Conservation (phyloP, 2,888 invertebrate species). For the Myathropa florea region DNA sequence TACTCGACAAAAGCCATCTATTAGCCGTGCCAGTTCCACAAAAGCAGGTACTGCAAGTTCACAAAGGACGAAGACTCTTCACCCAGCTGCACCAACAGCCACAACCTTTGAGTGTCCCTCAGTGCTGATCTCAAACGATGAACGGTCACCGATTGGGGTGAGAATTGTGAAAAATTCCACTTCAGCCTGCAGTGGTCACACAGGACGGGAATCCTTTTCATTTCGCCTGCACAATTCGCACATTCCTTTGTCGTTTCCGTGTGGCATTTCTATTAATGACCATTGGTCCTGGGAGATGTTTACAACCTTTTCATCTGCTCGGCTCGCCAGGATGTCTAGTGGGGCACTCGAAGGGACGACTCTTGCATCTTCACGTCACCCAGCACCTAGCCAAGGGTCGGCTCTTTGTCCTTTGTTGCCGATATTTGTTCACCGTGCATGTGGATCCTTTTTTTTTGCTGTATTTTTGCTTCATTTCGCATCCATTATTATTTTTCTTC, state of each 20-base stretch:
- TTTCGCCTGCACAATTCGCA: slow-evolving; percentile 23
- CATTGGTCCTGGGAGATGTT: slow-evolving; percentile 22
- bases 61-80: neutral
- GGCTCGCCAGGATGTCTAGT: slow-evolving; percentile 66
- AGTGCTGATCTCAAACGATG: too few species aligned
- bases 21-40: slow-evolving; percentile 29
- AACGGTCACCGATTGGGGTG: neutral
- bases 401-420: slow-evolving; percentile 36
- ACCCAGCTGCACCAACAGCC: slow-evolving; percentile 28
- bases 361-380: slow-evolving; percentile 29
- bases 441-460: neutral
- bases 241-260: slow-evolving; percentile 54
- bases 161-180: slow-evolving; percentile 44
- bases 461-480: slow-evolving; percentile 39
- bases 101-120: slow-evolving; percentile 11
- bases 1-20: slow-evolving; percentile 27
- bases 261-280: slow-evolving; percentile 63
- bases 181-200: slow-evolving; percentile 10
- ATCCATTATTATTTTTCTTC: slow-evolving; percentile 20
- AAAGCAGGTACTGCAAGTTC: slow-evolving; percentile 21
- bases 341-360: slow-evolving; percentile 54
- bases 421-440: neutral
- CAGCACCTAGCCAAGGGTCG: neutral
- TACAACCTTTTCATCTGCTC: slow-evolving; percentile 45
- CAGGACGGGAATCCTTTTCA: slow-evolving; percentile 46